Evolutionary conservation across 2,113 vertebrate genomes (phyloP), one percentile per base, ranked within the genome.

Genomic region (Solea senegalensis): DNA sequence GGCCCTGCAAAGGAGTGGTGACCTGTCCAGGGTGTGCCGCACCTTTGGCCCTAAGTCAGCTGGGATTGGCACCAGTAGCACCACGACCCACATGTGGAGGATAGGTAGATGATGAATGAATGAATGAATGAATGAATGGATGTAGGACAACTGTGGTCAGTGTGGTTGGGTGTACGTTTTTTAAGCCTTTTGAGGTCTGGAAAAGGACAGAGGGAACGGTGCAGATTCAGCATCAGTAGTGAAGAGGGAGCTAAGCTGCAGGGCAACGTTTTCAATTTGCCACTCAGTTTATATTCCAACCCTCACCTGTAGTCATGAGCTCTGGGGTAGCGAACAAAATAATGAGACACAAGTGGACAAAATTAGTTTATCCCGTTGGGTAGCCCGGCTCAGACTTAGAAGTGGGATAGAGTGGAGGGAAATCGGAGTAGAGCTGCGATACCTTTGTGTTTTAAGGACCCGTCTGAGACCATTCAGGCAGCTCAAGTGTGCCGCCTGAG

Each of bases 221-320:
- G 21, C 51, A 27, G 21, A 4, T 10, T 27, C 39, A 5, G 13
- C 14, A 9, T 7, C 7, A 40, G n/a, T 12, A 1, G 10, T n/a
- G n/a, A 59, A 59, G n/a, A 12, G 40, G 10, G n/a, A 59, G n/a
- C 57, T 26, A n/a, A 12, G 55, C 53, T n/a, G 48, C 21, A 55
- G 27, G 39, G 34, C 34, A 40, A 57, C 9, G 8, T 9, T 16
- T 57, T 16, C 9, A 9, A 16, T 57, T 57, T 16, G 10, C 34
- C 15, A n/a, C 9, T 58, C 3, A 4, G 28, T 16, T 10, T 58
- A 21, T 10, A 7, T 51, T 51, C 50, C 50, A 21, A 3, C 26
- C 34, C 14, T 9, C 54, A 57, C 28, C 14, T 10, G 9, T n/a
- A 13, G 14, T 34, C 14, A 10, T 40, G 34, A 8, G 34, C 14